Evolutionary conservation across 2,113 vertebrate species (phyloP).

Genomic region (Psilopogon haemacephalus): DNA sequence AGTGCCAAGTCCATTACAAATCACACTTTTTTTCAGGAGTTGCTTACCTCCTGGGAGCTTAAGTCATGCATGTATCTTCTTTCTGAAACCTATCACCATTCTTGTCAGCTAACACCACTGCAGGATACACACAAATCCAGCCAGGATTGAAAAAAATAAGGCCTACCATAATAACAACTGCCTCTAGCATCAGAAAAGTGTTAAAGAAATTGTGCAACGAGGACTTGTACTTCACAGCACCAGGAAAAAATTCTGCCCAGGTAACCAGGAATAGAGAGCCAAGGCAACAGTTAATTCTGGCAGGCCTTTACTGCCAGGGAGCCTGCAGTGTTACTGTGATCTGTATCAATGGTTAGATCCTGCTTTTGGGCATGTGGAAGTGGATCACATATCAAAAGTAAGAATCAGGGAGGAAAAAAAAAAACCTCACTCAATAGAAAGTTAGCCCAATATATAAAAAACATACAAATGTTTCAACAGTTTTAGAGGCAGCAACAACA

Average conservation of each 20-base stretch:
- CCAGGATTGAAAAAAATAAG: slow-evolving; percentile 16
- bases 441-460: slow-evolving; percentile 75
- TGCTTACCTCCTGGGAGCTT: neutral
- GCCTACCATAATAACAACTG: slow-evolving; percentile 37
- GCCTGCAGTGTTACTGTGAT: slow-evolving; percentile 22
- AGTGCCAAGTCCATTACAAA: slow-evolving; percentile 15
- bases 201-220: slow-evolving; percentile 56
- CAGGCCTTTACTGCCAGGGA: slow-evolving; percentile 50
- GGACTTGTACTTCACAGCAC: slow-evolving; percentile 66
- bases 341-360: slow-evolving; percentile 25
- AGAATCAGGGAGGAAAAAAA: slow-evolving; percentile 66
- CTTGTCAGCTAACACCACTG: neutral
- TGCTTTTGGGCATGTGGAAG: slow-evolving; percentile 49
- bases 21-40: slow-evolving; percentile 8
- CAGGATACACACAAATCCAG: neutral
- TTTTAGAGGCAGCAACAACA: slow-evolving; percentile 70
- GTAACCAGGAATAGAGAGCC: slow-evolving; percentile 3
- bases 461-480: slow-evolving; percentile 75
- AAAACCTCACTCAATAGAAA: slow-evolving; percentile 75
- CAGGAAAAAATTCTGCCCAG: slow-evolving; percentile 42
- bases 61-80: neutral
- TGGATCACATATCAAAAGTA: slow-evolving; percentile 67
- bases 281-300: slow-evolving; percentile 49
- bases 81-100: neutral
- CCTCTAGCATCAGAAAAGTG: slow-evolving; percentile 49